Evolutionary conservation across 2,113 vertebrate genomes (phyloP), one percentile per base, ranked within the genome.

Genomic region (Amazona guildingii): DNA sequence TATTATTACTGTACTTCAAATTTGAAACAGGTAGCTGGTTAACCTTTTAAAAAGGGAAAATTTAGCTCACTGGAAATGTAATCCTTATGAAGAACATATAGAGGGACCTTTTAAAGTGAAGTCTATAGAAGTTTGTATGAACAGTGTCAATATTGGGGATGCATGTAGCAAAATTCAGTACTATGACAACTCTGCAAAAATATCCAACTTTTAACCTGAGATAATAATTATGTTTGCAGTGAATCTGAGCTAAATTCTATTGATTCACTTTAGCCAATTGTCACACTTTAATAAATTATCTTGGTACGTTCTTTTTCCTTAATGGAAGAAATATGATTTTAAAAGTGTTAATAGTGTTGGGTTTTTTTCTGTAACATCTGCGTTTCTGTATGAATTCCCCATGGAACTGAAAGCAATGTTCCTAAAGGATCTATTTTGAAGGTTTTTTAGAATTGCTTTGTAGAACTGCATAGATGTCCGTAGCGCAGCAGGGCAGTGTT

Each of bases 401-500:
- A 2, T 28, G 31, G 62, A 91, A 57, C 49, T 21, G 20, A 52
- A 89, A 79, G 35, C 24, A 16, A 46, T 61, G 39, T 79, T 89
- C 51, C 27, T 66, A 39, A 48, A 75, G 24, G 24, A 41, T 68
- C 17, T 63, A 0, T 44, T 72, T 25, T 52, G 81, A 55, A 52
- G 44, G 20, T n/a, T 37, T 17, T 17, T 78, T 25, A 19, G 31
- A 23, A 31, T 35, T 21, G 33, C 51, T 68, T 66, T 41, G 16
- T 39, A 63, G 61, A 74, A 11, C 41, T 84, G 51, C 14, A 6
- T 28, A 44, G 27, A 27, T 37, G 20, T 52, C 20, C 21, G 2
- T 33, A 19, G 37, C 19, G 17, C 57, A n/a, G 31, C 1, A 6
- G 9, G 35, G 17, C 33, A 66, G 25, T 0, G 0, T 73, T 44